Base-by-base conservation (phyloP, 2,113 vertebrate genomes). In the Halcyon malimbica region DNA sequence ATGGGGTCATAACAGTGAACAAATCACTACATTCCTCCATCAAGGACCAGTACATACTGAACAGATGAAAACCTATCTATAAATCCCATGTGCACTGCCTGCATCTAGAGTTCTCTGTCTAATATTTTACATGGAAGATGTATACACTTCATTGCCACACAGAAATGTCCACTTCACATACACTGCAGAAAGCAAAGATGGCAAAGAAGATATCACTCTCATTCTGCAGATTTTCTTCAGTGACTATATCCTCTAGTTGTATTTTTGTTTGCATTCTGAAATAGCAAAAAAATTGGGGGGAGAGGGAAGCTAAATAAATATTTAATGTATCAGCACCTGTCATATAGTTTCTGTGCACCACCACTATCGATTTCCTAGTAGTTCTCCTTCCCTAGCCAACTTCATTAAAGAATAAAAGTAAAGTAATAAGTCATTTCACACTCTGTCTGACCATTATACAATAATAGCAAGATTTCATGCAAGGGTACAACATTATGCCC, bases 381-480 rank as follows among this genome's bases (percentile, higher is more conserved):
- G 92, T 90, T 95, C 95, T 96, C 93, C 95, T 97, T 96, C 94
- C 95, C 94, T 97, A 98, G 97, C 97, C 97, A 98, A 98, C 98
- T 98, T 98, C 98, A 98, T 98, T 98, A 98, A 98, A 98, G 98
- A 98, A 98, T 98, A 98, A 98, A 98, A 98, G 98, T 98, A 98
- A 98, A 98, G 97, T 98, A 98, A 98, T 98, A 98, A 98, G 98
- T 98, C 98, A 98, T 98, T 99, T 99, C 97, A 98, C 98, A 98
- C 98, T 97, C 98, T 98, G 97, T 98, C 97, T 97, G 98, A 98
- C 98, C 98, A 98, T 98, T 98, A 97, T 97, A 97, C 97, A 98
- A 98, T 98, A 98, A 98, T 98, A 98, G 98, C 97, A 98, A 98
- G 98, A 98, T 98, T 98, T 98, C 98, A 98, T 98, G 97, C 98